Percentiles rank a stretch among this genome's conserved stretches.
phyloP scores from a whole-genome alignment of 2,797 vertebrate species.

The Myotis vivesi region DNA sequence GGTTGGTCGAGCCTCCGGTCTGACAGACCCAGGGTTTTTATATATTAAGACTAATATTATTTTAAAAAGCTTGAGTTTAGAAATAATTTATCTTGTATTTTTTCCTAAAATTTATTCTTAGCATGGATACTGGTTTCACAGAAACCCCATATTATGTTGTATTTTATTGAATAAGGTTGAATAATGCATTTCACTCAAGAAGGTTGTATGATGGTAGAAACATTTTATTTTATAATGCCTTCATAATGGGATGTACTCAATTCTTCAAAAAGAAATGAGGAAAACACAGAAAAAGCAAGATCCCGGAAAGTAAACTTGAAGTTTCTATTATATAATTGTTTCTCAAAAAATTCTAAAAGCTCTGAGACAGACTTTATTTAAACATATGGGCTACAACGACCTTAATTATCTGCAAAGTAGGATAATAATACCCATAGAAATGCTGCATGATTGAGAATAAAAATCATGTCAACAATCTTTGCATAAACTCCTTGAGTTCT shows the following conservation, averaged over 20 bases:
- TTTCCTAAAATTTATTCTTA: neutral
- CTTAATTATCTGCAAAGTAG: neutral
- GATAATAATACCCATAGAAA: neutral
- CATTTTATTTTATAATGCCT: neutral
- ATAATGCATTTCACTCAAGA: neutral
- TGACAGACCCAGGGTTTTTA: too few relatives aligned
- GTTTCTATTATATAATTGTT: neutral
- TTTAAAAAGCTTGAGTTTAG: neutral
- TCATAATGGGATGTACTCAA: neutral
- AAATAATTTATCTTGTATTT: neutral
- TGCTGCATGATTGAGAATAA: neutral
- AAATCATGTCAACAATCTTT: neutral
- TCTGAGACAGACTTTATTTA: neutral
- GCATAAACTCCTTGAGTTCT: neutral
- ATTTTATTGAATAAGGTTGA: neutral
- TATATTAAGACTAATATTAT: too few relatives aligned
- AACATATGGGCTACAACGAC: neutral
- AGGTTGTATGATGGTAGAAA: neutral
- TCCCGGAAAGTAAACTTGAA: neutral
- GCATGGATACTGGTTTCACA: neutral
- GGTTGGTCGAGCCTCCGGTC: too few relatives aligned
- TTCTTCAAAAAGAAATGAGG: neutral
- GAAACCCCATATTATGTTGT: neutral
- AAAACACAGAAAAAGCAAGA: neutral
- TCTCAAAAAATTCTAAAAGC: neutral